These are phyloP conservation scores for Carposina sasakii DNA, from an alignment of 1,140 invertebrate species.

Conservation along the genomic window DNA sequence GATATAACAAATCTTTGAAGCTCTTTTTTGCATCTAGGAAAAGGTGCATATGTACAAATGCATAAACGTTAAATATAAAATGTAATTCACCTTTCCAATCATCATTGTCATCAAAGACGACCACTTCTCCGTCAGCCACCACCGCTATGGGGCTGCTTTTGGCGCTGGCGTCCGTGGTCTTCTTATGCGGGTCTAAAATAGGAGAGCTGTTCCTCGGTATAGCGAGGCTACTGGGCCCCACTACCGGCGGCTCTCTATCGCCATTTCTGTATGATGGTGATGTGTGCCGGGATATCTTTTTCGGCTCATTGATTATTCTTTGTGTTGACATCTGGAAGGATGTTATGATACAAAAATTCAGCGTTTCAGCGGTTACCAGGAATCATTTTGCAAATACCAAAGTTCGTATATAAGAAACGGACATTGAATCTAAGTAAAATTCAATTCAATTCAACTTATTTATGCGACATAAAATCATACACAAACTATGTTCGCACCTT, in stretches of 20 bases:
- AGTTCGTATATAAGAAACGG: too few species aligned
- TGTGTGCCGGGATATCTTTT: constrained; percentile 72
- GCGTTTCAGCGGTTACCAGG: too few species aligned
- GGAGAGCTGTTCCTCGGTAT: constrained; percentile 70
- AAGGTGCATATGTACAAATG: neutral
- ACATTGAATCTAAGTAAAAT: too few species aligned
- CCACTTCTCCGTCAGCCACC: constrained; percentile 81
- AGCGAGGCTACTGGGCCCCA: constrained; percentile 49
- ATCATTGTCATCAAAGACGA: constrained; percentile 88
- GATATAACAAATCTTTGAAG: too few species aligned
- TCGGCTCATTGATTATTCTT: constrained; percentile 54
- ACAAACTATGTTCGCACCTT: too few species aligned
- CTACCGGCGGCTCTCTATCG: constrained; percentile 38
- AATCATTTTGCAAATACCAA: too few species aligned
- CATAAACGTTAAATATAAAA: neutral
- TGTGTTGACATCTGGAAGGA: constrained; percentile 56
- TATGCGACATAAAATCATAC: too few species aligned
- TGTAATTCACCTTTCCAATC: constrained; percentile 74
- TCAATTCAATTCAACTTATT: too few species aligned
- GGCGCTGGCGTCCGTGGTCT: constrained; percentile 52
- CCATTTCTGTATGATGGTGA: constrained; percentile 69
- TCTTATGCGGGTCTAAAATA: constrained; percentile 67
- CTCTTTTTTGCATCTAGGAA: too few species aligned
- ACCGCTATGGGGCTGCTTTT: constrained; percentile 72
- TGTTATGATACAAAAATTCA: constrained; percentile 7